phyloP scores from a whole-genome alignment of 2,113 vertebrate genomes.

The Panurus biarmicus region DNA sequence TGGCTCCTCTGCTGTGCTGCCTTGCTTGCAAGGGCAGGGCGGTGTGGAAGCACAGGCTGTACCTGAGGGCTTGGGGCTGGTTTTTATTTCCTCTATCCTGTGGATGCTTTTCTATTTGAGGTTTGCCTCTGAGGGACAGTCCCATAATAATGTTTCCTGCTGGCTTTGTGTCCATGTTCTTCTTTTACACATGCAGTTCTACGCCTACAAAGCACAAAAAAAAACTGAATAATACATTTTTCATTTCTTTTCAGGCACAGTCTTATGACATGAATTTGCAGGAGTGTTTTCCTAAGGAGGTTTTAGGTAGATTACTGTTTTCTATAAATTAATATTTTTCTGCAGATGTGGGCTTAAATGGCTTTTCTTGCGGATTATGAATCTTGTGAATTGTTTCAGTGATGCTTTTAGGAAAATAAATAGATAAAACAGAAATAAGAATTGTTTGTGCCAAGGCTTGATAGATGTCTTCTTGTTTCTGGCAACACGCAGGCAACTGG shows the following conservation, averaged over 20 bases:
- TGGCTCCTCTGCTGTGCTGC: accelerated
- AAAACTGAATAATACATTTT: not conserved
- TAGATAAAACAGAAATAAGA: conserved; percentile 11
- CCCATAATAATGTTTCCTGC: not conserved
- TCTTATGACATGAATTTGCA: not conserved
- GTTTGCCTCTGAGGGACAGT: not conserved
- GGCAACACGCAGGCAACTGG: not conserved
- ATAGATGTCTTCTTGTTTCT: not conserved
- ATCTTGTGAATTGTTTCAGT: not conserved
- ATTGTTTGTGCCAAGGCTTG: not conserved
- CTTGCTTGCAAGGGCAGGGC: not conserved
- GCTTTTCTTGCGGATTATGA: not conserved
- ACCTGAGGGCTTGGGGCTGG: not conserved
- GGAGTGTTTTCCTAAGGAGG: not conserved
- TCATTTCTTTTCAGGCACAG: not conserved
- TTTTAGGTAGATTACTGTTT: conserved; percentile 28
- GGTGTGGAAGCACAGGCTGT: not conserved
- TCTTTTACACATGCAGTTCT: not conserved
- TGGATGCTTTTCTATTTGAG: not conserved
- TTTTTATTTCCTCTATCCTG: not conserved
- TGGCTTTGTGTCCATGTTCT: not conserved
- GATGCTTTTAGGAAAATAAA: conserved; percentile 25
- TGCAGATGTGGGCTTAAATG: not conserved
- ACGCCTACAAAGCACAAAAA: not conserved
- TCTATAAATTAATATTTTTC: conserved; percentile 2